phyloP scores from a whole-genome alignment of 2,888 invertebrate genomes.

The Macrophya alboannulata region DNA sequence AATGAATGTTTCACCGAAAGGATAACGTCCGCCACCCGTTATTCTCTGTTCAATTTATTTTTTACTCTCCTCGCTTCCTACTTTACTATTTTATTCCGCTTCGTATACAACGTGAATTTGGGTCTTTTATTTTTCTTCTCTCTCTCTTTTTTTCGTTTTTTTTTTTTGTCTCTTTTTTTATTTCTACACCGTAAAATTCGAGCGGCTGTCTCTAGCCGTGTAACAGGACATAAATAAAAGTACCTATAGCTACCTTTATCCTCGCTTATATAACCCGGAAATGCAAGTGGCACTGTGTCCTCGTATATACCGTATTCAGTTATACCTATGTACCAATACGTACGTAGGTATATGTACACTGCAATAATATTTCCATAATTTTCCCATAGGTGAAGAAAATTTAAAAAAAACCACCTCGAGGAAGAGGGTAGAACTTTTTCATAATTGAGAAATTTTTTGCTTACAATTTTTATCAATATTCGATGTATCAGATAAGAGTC shows the following conservation, averaged over 20 bases:
- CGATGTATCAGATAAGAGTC: background rate
- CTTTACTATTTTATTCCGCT: conserved; percentile 29
- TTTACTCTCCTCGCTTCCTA: conserved; percentile 15
- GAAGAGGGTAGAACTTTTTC: background rate
- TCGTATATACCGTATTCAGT: conserved; percentile 11
- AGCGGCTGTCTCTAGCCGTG: conserved; percentile 8
- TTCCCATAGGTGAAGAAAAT: background rate
- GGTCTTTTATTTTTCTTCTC: background rate
- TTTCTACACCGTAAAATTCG: conserved; percentile 29
- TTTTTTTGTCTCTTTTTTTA: background rate
- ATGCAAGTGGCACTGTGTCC: conserved; percentile 1
- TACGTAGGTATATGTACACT: too few species aligned
- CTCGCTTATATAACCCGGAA: background rate
- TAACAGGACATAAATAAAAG: conserved; percentile 28
- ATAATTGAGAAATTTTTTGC: background rate
- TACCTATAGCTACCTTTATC: conserved; percentile 23
- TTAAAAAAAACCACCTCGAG: background rate
- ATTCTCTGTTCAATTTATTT: conserved; percentile 32
- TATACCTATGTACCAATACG: background rate
- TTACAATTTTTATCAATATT: background rate
- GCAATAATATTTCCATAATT: background rate
- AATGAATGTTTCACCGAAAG: conserved; percentile 47
- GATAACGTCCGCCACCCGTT: conserved; percentile 33
- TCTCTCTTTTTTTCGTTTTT: background rate
- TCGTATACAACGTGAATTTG: conserved; percentile 10